Conservation (phyloP, 1,140 invertebrate genomes). For the Papilio machaon region DNA sequence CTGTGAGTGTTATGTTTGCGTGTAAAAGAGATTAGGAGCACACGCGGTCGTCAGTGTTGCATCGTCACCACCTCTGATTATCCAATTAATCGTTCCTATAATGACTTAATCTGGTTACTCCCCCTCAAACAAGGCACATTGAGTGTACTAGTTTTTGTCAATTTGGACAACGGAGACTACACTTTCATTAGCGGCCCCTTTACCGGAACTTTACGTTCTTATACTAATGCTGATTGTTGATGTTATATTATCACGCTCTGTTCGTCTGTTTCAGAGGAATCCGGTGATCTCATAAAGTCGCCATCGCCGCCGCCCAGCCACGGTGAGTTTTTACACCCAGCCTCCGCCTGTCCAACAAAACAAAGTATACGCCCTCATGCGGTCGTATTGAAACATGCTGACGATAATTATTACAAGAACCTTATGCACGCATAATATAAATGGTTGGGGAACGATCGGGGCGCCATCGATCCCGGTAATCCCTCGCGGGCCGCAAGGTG, state of each 20-base stretch:
- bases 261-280: slow-evolving; percentile 76
- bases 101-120: slow-evolving; percentile 50
- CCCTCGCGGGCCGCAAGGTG: slow-evolving; percentile 3
- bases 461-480: slow-evolving; percentile 35
- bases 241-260: slow-evolving; percentile 13
- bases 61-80: slow-evolving; percentile 37
- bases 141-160: no score
- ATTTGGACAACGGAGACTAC: no score
- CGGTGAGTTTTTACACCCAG: slow-evolving; percentile 59
- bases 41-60: background rate
- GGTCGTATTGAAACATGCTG: no score
- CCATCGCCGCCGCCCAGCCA: slow-evolving; percentile 81
- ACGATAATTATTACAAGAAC: background rate
- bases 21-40: background rate
- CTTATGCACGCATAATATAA: background rate
- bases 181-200: background rate
- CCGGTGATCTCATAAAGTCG: slow-evolving; percentile 79
- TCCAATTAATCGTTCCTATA: slow-evolving; percentile 53
- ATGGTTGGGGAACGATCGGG: background rate
- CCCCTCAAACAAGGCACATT: background rate
- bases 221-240: background rate
- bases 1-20: background rate
- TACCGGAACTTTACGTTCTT: background rate
- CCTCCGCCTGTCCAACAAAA: background rate
- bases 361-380: background rate